Evolutionary conservation across 2,797 vertebrate genomes (phyloP).

Genomic region (Sternotherus odoratus): DNA sequence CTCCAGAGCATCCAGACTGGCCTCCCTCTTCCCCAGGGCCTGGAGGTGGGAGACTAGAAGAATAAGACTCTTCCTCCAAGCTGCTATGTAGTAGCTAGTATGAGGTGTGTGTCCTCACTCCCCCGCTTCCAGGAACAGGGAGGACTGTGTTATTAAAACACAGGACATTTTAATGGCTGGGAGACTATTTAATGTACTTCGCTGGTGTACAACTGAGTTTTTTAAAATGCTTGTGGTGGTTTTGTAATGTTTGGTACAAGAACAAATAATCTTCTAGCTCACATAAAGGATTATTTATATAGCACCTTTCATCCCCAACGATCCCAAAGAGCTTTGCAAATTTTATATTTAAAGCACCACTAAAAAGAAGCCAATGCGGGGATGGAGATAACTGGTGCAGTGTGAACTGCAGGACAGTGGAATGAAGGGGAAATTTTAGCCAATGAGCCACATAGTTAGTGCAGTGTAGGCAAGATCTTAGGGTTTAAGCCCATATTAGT

Average conservation of each 20-base stretch:
- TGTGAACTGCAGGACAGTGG: not conserved
- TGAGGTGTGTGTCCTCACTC: not conserved
- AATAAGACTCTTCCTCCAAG: rapidly evolving
- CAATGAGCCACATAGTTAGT: not conserved
- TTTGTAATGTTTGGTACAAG: not conserved
- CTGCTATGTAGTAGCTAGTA: not conserved
- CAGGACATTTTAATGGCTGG: not conserved
- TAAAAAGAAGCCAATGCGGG: not conserved
- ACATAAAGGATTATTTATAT: not conserved
- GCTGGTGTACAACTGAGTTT: not conserved
- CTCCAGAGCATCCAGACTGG: not conserved
- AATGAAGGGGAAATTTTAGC: not conserved
- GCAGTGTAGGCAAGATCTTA: not conserved
- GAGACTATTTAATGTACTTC: not conserved
- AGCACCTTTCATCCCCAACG: not conserved
- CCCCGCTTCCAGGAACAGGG: not conserved
- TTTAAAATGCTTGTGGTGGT: not conserved
- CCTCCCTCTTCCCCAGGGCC: not conserved
- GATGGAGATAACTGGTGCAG: not conserved
- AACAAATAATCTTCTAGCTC: not conserved
- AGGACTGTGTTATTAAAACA: not conserved
- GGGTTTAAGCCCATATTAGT: not conserved
- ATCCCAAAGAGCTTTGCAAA: not conserved
- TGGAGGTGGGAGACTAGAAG: not conserved
- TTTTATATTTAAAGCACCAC: not conserved